Conservation (phyloP, 2,888 invertebrate species). For the Digitonthophagus gazella region DNA sequence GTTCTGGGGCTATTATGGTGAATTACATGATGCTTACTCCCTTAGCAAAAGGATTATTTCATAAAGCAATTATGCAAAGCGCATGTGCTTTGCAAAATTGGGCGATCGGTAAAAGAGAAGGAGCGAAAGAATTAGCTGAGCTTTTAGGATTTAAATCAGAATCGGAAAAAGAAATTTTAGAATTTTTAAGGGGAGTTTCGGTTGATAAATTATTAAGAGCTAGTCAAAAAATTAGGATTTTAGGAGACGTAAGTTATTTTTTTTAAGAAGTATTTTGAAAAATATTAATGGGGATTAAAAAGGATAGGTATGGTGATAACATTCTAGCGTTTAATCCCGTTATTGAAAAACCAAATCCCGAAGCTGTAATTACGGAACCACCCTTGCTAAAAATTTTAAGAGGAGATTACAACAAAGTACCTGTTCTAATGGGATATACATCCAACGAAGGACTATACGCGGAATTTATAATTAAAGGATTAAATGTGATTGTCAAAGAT, state of each 20-base stretch:
- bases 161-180: constrained; percentile 17
- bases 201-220: constrained; percentile 7
- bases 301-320: background rate
- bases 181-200: constrained; percentile 3
- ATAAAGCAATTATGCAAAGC: constrained; percentile 31
- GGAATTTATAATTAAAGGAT: constrained; percentile 34
- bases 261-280: background rate
- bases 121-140: constrained; percentile 6
- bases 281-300: background rate
- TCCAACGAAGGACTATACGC: constrained; percentile 44
- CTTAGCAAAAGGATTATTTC: constrained; percentile 46
- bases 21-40: constrained; percentile 54
- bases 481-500: constrained; percentile 33
- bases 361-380: constrained; percentile 41
- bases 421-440: constrained; percentile 45
- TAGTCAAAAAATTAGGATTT: constrained; percentile 12
- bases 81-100: constrained; percentile 17
- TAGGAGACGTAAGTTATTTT: constrained; percentile 12
- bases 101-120: constrained; percentile 11
- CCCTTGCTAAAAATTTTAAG: constrained; percentile 40
- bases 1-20: constrained; percentile 54
- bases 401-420: constrained; percentile 44
- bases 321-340: constrained; percentile 26
- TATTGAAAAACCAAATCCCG: constrained; percentile 34
- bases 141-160: constrained; percentile 3